These are phyloP conservation scores for Epinephelus moara DNA, from an alignment of 2,113 vertebrate species.

Conservation along the genomic window DNA sequence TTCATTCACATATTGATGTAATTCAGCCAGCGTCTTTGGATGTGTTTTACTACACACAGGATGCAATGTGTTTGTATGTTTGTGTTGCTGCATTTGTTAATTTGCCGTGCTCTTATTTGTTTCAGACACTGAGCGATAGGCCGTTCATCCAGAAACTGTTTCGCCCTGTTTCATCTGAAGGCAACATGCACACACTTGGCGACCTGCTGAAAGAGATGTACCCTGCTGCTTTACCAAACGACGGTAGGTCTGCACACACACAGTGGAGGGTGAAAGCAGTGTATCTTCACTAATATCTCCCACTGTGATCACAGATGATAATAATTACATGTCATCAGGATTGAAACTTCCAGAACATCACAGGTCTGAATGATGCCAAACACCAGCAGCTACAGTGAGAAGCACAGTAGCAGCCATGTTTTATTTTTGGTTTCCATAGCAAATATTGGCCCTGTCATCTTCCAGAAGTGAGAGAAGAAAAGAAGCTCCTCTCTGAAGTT, in stretches of 20 bases:
- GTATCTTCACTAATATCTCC: not conserved
- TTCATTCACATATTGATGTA: not conserved
- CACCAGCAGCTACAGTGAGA: not conserved
- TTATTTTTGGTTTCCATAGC: constrained; percentile 11
- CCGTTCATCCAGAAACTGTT: constrained; percentile 98
- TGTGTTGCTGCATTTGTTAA: not conserved
- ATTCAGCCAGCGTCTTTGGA: not conserved
- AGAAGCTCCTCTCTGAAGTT: constrained; percentile 4
- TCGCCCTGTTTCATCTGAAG: constrained; percentile 91
- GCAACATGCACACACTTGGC: constrained; percentile 90
- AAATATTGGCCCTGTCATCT: constrained; percentile 4
- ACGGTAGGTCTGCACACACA: constrained; percentile 84
- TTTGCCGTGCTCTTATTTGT: constrained; percentile 33
- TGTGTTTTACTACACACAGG: not conserved
- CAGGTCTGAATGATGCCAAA: not conserved
- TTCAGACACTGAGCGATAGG: constrained; percentile 90
- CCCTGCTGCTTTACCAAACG: constrained; percentile 87
- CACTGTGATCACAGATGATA: not conserved
- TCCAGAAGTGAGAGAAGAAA: constrained; percentile 3
- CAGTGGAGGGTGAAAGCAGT: not conserved
- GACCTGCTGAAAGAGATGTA: constrained; percentile 94
- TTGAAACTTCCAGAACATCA: not conserved
- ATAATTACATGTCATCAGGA: no score
- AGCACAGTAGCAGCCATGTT: not conserved
- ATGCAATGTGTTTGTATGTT: not conserved